A percentile compares a stretch with the other conserved stretches of the same genome.
Conservation (phyloP, 2,113 vertebrate genomes). For the Circaetus cinerascens region DNA sequence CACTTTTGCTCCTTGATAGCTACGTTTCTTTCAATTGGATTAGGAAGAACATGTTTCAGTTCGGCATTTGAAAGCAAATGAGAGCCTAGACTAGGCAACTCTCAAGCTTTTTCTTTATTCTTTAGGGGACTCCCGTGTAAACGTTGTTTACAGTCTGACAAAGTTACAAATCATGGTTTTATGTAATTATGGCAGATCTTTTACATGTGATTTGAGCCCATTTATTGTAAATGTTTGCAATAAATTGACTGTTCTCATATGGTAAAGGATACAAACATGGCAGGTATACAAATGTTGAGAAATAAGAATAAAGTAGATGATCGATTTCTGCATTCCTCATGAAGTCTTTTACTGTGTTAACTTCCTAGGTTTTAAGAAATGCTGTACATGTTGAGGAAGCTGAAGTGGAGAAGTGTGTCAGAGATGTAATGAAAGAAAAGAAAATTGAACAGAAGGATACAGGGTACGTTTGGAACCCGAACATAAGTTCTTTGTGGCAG, state of each 20-base stretch:
- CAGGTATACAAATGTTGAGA: background rate
- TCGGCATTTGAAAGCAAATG: background rate
- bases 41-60: background rate
- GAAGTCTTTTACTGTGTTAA: background rate
- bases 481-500: background rate
- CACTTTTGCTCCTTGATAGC: background rate
- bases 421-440: constrained; percentile 86
- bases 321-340: background rate
- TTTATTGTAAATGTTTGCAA: background rate
- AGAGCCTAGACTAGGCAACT: background rate
- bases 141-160: background rate
- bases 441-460: constrained; percentile 80
- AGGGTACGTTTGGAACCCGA: constrained; percentile 67
- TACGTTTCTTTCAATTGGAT: background rate
- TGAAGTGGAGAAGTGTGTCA: constrained; percentile 77
- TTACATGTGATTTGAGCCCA: background rate
- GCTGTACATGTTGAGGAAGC: constrained; percentile 72
- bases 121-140: background rate
- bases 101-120: background rate
- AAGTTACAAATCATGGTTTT: background rate
- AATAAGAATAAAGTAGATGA: background rate
- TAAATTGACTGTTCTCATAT: background rate
- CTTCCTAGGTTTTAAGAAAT: constrained; percentile 80
- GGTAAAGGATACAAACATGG: background rate
- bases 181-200: background rate